These are phyloP conservation scores for Ditula angustiorana DNA, from an alignment of 2,888 invertebrate species.

Conservation along the genomic window DNA sequence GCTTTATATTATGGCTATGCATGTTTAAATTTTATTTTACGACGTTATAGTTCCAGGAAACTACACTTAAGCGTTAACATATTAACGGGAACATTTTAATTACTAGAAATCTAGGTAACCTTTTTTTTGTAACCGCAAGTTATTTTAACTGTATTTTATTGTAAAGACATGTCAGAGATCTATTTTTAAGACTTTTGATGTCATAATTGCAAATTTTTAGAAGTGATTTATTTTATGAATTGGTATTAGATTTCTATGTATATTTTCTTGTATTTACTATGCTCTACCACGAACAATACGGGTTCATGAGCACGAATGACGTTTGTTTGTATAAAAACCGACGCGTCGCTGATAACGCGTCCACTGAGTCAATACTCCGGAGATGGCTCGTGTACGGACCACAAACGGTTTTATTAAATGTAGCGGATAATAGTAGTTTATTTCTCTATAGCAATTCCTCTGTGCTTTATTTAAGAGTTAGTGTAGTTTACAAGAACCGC, in stretches of 20 bases:
- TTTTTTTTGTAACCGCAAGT: not conserved
- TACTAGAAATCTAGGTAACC: not conserved
- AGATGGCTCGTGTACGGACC: constrained; percentile 8
- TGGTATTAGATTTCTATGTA: constrained; percentile 14
- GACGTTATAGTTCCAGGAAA: not conserved
- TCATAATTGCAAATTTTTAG: constrained; percentile 15
- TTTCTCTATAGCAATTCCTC: not conserved
- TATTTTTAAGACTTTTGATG: constrained; percentile 9
- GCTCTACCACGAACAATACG: constrained; percentile 19
- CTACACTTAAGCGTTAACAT: not conserved
- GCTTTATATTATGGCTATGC: not conserved
- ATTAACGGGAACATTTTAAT: not conserved
- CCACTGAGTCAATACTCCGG: constrained; percentile 10
- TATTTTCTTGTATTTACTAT: constrained; percentile 11
- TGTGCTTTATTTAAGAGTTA: not conserved
- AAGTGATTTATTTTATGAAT: constrained; percentile 23
- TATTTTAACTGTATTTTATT: not conserved
- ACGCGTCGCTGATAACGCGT: constrained; percentile 14
- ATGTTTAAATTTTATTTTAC: not conserved
- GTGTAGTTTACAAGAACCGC: not conserved
- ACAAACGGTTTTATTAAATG: not conserved
- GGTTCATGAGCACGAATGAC: constrained; percentile 3
- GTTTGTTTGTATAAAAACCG: constrained; percentile 19
- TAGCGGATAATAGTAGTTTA: not conserved
- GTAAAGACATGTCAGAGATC: constrained; percentile 1